A percentile compares a stretch with the other conserved stretches of the same genome.
Evolutionary conservation across 2,113 vertebrate genomes (phyloP).

Genomic region (Plecotus auritus): DNA sequence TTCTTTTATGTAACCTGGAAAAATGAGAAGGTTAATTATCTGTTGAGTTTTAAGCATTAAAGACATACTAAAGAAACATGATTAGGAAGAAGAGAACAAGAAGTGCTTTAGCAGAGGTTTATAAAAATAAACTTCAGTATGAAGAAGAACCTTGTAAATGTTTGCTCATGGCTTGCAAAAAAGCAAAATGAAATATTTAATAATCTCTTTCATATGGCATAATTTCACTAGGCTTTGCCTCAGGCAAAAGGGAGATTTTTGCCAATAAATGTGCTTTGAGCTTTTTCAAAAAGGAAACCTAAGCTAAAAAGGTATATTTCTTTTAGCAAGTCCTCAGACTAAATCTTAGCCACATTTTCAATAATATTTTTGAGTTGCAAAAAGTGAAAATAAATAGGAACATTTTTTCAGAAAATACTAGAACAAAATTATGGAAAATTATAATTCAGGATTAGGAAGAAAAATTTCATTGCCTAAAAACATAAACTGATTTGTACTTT

Average conservation of each 20-base stretch:
- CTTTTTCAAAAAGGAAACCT: conserved; percentile 56
- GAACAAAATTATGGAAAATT: conserved; percentile 26
- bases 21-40: conserved; percentile 15
- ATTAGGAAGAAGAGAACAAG: conserved; percentile 31
- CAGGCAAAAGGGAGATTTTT: conserved; percentile 55
- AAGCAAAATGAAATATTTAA: conserved; percentile 71
- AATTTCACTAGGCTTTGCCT: conserved; percentile 64
- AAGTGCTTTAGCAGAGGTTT: conserved; percentile 19
- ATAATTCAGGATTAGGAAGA: conserved; percentile 14
- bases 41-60: conserved; percentile 15
- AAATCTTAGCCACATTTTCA: conserved; percentile 58
- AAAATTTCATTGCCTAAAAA: not conserved
- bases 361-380: conserved; percentile 48
- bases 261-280: conserved; percentile 66
- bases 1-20: not conserved
- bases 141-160: conserved; percentile 61
- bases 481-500: not conserved
- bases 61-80: conserved; percentile 29
- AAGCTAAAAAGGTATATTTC: conserved; percentile 63
- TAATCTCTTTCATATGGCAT: conserved; percentile 68
- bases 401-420: conserved; percentile 21
- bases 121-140: conserved; percentile 63
- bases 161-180: conserved; percentile 55
- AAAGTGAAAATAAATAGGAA: conserved; percentile 36
- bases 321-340: conserved; percentile 48